phyloP scores from a whole-genome alignment of 2,888 invertebrate species.

The Scaptomyza reducta region DNA sequence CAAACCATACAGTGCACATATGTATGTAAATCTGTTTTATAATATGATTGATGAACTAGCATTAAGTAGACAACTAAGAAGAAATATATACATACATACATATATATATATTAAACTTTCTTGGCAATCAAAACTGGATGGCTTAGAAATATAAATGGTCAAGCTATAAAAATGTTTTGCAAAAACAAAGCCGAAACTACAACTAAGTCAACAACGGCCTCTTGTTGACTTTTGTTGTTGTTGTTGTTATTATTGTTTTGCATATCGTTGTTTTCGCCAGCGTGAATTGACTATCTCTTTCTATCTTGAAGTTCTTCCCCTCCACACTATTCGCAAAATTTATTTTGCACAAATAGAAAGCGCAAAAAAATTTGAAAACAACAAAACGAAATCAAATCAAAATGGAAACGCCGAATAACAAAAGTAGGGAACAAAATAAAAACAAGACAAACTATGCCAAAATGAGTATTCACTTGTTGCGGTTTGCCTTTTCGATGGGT shows the following conservation, averaged over 20 bases:
- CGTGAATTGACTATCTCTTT: conserved; percentile 1
- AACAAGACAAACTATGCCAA: conserved; percentile 41
- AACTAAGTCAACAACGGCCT: conserved; percentile 7
- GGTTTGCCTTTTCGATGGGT: conserved; percentile 18
- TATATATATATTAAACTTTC: not conserved
- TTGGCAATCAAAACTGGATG: conserved; percentile 1
- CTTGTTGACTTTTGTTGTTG: conserved; percentile 12
- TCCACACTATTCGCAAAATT: conserved; percentile 38
- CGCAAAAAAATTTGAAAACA: conserved; percentile 18
- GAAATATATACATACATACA: not conserved
- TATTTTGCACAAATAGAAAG: conserved; percentile 43
- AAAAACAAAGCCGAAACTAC: not conserved
- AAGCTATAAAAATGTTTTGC: conserved; percentile 14
- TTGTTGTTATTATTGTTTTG: conserved; percentile 15
- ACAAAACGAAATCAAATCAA: conserved; percentile 9
- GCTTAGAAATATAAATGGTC: not conserved
- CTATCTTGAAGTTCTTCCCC: conserved; percentile 3
- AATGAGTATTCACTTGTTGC: conserved; percentile 35
- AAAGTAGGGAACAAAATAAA: conserved; percentile 28
- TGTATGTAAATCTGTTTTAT: not conserved
- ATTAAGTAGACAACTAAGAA: not conserved
- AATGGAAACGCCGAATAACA: conserved; percentile 12
- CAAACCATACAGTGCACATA: not conserved
- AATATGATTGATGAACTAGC: conserved; percentile 25
- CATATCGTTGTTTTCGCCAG: conserved; percentile 38